Base-by-base conservation (phyloP, 2,797 vertebrate genomes). In the Sebastes wilsoni region DNA sequence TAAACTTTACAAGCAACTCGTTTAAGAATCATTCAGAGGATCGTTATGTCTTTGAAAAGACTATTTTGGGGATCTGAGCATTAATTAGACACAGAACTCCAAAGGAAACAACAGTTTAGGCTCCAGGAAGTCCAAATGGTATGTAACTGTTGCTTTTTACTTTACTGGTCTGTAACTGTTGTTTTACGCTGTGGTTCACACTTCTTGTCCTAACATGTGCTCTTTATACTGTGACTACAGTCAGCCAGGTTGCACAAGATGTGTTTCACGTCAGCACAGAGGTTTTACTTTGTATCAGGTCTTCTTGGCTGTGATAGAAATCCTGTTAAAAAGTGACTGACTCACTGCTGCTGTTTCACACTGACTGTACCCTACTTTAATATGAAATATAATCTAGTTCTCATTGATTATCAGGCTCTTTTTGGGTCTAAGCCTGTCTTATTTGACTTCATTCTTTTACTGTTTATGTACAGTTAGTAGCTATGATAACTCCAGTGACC, bases 71-170 rank as follows among this genome's bases (percentile, higher is more conserved):
- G 1, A 30, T 61, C 9, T 13, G 12, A 25, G 9, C 14, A 14
- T 67, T 12, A 27, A 49, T 71, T 30, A 71, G 42, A 75, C 54
- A 54, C n/a, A 56, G 13, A 60, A 49, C 58, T 72, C 49, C 9
- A 62, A 55, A 68, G 62, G 22, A 52, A 56, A 72, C 22, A 67
- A 22, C 54, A 25, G 64, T 46, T 86, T 46, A 71, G 20, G 66
- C 32, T 84, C 60, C 70, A 65, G 85, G 59, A 85, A 72, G 59
- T 78, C 46, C 27, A 65, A 38, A 94, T 93, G 91, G 93, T 91
- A 87, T 42, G 91, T 82, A 82, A 49, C 23, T 77, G 16, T 65
- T 60, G 25, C 60, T 69, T 60, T 59, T 27, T 49, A 49, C 46
- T 18, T 9, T 49, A 20, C 7, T 92, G 90, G 92, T 91, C 83